Evolutionary conservation across 2,113 vertebrate species (phyloP), one percentile per base, ranked within the genome.

Genomic region (Ailuropoda melanoleuca): DNA sequence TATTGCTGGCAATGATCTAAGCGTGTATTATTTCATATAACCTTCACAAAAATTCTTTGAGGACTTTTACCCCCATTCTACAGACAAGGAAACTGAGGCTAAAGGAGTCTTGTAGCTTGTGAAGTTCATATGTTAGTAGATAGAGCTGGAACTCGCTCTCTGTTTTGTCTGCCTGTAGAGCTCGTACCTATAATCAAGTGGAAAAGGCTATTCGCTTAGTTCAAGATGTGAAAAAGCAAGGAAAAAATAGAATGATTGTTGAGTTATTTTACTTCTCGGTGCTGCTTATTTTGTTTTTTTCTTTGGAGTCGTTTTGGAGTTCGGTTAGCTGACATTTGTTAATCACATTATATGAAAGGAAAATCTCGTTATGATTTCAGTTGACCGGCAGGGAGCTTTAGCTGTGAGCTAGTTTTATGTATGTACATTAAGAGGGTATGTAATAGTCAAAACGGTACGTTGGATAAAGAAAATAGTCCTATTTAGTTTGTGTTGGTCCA

Each of bases 401-500:
- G 77, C 84, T 85, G 94, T 83, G 83, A 70, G 94, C 70, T 97
- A 48, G 92, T 97, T 98, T 98, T 98, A 43, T 93, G 87, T 75
- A 70, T 77, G 93, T 89, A 68, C 87, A 88, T 96, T 95, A 98
- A 97, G 95, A 74, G 89, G 62, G 56, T 82, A 97, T 43, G 95
- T 84, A 97, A 92, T 95, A 95, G 97, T 96, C 97, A 89, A 97
- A 98, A 91, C 97, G 97, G 97, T 96, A 31, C 56, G 97, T 88
- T 95, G 90, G 97, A 95, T 90, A 90, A 97, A 58, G 98, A 98
- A 98, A 98, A 97, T 96, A 97, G 97, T 95, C 92, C 88, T 97
- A 96, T 94, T 96, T 97, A 98, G 96, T 98, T 99, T 98, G 95
- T 98, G 95, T 98, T 97, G 98, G 97, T 98, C 96, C 94, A 97